Base-by-base conservation (phyloP, 1,140 invertebrate species). In the Sarcophaga peregrina region DNA sequence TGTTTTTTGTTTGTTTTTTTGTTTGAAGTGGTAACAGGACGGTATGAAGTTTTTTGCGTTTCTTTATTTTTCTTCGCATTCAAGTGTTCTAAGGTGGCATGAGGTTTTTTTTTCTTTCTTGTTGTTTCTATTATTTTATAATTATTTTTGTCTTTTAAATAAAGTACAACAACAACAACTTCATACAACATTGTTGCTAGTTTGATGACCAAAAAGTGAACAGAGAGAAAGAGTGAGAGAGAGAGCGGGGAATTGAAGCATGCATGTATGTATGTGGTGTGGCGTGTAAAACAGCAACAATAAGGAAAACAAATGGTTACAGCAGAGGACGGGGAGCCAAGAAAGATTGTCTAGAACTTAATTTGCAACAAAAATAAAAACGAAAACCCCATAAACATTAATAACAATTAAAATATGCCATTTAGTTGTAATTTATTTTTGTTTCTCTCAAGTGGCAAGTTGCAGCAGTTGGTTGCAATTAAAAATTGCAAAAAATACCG, bases 381-480 rank as follows among this genome's bases (percentile, higher is more conserved):
- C 62, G 62, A 68, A 68, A 68, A 68, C 17, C 62, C 17, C 17
- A 68, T 68, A 68, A 68, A 68, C 62, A 68, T 68, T 68, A 68
- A 68, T 68, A 68, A 68, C 62, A 68, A 68, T 68, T 68, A 68
- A 68, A 68, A 68, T 68, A 20, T 68, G 62, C 62, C 62, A 68
- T 68, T 68, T 68, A 68, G 62, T 68, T 68, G 62, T 68, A 20
- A 68, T 68, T 68, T 68, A 68, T 68, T 68, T n/a, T n/a, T n/a
- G n/a, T n/a, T n/a, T n/a, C n/a, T n/a, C n/a, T 68, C 17, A n/a
- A 58, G 54, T 58, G 54, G 6, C 7, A 9, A 17, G 62, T 68
- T 68, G 62, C 62, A 68, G 9, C 13, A 10, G 13, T 52, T 52
- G 25, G 62, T 68, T 68, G 62, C 62, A 68, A 68, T 68, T 58